These are phyloP conservation scores for Dermolepida albohirtum DNA, from an alignment of 2,888 invertebrate species.

Conservation along the genomic window DNA sequence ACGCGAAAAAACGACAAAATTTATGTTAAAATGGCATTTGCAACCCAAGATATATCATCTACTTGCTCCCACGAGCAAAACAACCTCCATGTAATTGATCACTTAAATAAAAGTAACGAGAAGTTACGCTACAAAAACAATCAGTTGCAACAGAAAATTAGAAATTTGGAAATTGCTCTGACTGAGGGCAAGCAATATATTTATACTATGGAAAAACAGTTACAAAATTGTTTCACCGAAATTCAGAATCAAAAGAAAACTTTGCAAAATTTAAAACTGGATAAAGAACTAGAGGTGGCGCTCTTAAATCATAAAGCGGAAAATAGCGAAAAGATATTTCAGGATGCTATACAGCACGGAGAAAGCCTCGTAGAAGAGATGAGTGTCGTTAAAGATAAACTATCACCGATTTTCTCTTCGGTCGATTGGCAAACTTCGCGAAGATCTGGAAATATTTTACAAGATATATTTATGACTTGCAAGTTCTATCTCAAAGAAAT, in stretches of 20 bases:
- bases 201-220: slow-evolving; percentile 54
- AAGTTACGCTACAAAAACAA: slow-evolving; percentile 55
- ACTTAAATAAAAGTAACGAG: slow-evolving; percentile 57
- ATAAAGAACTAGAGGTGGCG: slow-evolving; percentile 56
- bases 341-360: slow-evolving; percentile 55
- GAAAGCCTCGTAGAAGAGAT: slow-evolving; percentile 57
- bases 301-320: slow-evolving; percentile 53
- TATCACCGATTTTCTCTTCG: slow-evolving; percentile 47
- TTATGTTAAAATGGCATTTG: slow-evolving; percentile 44
- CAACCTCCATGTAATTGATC: slow-evolving; percentile 44
- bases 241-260: slow-evolving; percentile 56
- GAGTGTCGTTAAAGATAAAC: slow-evolving; percentile 52
- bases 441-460: slow-evolving; percentile 24
- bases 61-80: slow-evolving; percentile 4
- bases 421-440: slow-evolving; percentile 53
- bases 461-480: slow-evolving; percentile 21
- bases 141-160: slow-evolving; percentile 51
- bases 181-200: slow-evolving; percentile 54
- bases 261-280: slow-evolving; percentile 53
- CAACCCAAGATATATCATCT: slow-evolving; percentile 7
- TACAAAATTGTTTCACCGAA: slow-evolving; percentile 51
- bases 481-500: slow-evolving; percentile 32
- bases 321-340: slow-evolving; percentile 51
- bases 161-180: slow-evolving; percentile 55
- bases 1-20: slow-evolving; percentile 56